Conservation (phyloP, 2,113 vertebrate species). For the Muntiacus reevesi region DNA sequence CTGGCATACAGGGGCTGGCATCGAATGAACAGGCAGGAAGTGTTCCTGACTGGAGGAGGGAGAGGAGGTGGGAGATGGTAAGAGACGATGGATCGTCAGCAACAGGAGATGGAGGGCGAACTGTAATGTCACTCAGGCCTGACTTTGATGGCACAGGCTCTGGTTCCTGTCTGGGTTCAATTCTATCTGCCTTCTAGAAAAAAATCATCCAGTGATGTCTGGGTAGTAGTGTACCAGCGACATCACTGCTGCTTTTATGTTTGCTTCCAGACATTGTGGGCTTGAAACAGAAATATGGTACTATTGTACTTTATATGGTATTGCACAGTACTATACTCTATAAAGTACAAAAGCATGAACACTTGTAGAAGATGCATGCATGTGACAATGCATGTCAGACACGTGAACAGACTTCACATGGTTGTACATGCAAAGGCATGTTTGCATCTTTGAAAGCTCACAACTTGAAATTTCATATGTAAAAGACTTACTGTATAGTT, state of each 20-base stretch:
- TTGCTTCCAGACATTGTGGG: neutral
- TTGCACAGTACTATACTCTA: neutral
- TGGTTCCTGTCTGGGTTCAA: neutral
- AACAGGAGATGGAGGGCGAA: neutral
- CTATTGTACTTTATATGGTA: neutral
- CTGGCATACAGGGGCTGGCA: neutral
- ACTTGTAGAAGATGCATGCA: neutral
- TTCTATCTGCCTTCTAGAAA: neutral
- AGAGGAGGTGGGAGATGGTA: neutral
- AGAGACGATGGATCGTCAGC: neutral
- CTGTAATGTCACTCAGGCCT: neutral
- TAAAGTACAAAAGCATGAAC: neutral
- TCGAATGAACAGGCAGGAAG: neutral
- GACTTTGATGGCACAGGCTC: neutral
- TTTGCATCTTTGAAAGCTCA: neutral
- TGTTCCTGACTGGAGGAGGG: neutral
- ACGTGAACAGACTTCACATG: neutral
- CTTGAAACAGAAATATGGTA: neutral
- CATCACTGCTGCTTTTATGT: neutral
- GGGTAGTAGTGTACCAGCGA: rapidly evolving
- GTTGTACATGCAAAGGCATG: neutral
- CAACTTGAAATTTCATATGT: neutral
- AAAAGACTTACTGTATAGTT: neutral
- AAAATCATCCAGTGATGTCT: neutral
- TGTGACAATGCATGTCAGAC: neutral